Conservation (phyloP, 2,888 invertebrate genomes). For the Diarsia mendica region DNA sequence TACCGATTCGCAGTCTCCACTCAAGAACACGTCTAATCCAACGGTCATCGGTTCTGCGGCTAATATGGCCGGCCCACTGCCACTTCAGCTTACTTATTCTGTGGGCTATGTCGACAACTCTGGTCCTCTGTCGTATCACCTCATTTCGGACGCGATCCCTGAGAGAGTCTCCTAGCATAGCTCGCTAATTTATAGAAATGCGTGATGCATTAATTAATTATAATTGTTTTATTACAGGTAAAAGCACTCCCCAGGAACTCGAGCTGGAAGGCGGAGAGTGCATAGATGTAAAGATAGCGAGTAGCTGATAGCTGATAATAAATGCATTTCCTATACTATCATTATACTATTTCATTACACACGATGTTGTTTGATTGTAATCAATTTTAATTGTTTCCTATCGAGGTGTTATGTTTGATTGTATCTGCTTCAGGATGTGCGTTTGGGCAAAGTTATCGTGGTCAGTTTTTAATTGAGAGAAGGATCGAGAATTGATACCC, state of each 20-base stretch:
- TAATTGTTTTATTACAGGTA: conserved; percentile 71
- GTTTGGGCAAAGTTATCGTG: not conserved
- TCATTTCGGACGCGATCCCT: too few relatives aligned
- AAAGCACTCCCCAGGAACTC: conserved; percentile 80
- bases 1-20: too few relatives aligned
- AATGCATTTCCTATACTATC: conserved; percentile 25
- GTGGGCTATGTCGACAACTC: too few relatives aligned
- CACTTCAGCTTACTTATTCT: too few relatives aligned
- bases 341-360: not conserved
- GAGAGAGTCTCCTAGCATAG: too few relatives aligned
- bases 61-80: too few relatives aligned
- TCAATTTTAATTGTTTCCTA: conserved; percentile 20
- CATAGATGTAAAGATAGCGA: conserved; percentile 85
- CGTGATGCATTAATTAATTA: too few relatives aligned
- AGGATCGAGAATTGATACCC: not conserved
- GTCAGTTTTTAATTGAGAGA: not conserved
- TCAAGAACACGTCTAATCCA: too few relatives aligned
- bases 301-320: conserved; percentile 77
- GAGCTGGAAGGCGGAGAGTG: conserved; percentile 90
- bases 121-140: too few relatives aligned
- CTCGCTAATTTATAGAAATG: too few relatives aligned
- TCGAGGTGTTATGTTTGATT: conserved; percentile 4
- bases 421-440: conserved; percentile 13
- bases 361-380: conserved; percentile 31
- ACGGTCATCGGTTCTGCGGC: too few relatives aligned